These are phyloP conservation scores for Raja brachyura DNA, from an alignment of 2,113 vertebrate genomes.

Conservation along the genomic window DNA sequence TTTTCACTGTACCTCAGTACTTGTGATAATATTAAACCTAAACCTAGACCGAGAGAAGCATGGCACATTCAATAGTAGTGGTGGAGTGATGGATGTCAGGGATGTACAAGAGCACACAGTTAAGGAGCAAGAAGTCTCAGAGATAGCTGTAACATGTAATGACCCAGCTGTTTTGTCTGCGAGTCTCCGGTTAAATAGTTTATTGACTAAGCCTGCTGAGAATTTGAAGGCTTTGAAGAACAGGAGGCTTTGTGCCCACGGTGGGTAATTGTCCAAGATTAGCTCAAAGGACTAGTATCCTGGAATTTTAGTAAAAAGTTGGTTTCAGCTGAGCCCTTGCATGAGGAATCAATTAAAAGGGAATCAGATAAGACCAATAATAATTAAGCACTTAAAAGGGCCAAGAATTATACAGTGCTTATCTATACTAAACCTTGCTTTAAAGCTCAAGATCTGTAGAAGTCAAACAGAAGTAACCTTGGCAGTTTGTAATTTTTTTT, in stretches of 20 bases:
- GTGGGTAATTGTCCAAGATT: neutral
- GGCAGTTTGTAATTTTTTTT: neutral
- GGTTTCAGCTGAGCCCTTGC: neutral
- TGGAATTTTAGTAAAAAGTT: neutral
- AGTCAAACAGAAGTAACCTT: neutral
- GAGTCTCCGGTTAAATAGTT: neutral
- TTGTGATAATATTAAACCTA: too few relatives aligned
- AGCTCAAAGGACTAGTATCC: constrained; percentile 2
- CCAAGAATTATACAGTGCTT: neutral
- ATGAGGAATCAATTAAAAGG: constrained; percentile 29
- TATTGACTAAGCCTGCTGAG: neutral
- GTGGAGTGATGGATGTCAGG: neutral
- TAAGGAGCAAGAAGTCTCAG: neutral
- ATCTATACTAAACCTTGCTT: neutral
- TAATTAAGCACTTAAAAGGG: neutral
- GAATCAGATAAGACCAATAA: constrained; percentile 15
- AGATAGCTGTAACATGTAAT: neutral
- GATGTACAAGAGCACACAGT: neutral
- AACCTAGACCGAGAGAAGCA: too few relatives aligned
- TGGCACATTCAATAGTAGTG: neutral
- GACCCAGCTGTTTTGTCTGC: neutral
- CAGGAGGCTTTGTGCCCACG: neutral
- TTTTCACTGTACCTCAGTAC: too few relatives aligned
- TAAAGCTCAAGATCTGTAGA: neutral
- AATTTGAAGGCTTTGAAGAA: neutral